Percentiles rank a stretch among this genome's conserved stretches.
Conservation (phyloP, 2,888 invertebrate genomes). For the Epistrophe grossulariae region DNA sequence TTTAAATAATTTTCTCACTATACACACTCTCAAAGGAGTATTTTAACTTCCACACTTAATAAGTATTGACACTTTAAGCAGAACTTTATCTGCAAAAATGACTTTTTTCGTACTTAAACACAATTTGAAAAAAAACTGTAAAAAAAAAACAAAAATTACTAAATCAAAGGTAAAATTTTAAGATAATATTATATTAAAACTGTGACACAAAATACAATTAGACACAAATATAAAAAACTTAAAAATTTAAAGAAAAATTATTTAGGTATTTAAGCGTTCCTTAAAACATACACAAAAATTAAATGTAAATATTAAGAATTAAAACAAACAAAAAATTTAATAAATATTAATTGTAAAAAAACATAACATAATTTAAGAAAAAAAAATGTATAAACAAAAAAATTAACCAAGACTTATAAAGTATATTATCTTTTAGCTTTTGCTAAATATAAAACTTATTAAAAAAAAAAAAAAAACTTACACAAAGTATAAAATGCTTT, state of each 20-base stretch:
- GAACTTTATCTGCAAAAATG: background rate
- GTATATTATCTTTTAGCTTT: conserved; percentile 26
- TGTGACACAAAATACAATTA: conserved; percentile 29
- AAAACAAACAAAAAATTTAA: background rate
- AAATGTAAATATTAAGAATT: conserved; percentile 19
- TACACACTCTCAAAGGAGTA: too few species aligned
- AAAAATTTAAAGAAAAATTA: background rate
- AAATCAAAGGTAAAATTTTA: background rate
- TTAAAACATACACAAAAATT: background rate
- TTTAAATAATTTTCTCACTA: too few species aligned
- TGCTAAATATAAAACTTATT: conserved; percentile 31
- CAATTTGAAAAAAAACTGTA: background rate
- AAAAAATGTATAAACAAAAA: conserved; percentile 5
- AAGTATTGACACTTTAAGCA: background rate
- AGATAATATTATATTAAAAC: background rate
- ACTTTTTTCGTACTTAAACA: conserved; percentile 27
- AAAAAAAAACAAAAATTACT: background rate
- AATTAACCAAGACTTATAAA: conserved; percentile 30
- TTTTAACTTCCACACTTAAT: background rate
- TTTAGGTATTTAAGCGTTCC: background rate
- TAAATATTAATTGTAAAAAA: conserved; percentile 4
- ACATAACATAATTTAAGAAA: background rate
- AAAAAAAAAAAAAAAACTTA: conserved; percentile 2
- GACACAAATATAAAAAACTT: background rate
- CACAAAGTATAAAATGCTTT: conserved; percentile 21